Evolutionary conservation across 2,888 invertebrate genomes (phyloP).

Genomic region (Onchidella celtica): DNA sequence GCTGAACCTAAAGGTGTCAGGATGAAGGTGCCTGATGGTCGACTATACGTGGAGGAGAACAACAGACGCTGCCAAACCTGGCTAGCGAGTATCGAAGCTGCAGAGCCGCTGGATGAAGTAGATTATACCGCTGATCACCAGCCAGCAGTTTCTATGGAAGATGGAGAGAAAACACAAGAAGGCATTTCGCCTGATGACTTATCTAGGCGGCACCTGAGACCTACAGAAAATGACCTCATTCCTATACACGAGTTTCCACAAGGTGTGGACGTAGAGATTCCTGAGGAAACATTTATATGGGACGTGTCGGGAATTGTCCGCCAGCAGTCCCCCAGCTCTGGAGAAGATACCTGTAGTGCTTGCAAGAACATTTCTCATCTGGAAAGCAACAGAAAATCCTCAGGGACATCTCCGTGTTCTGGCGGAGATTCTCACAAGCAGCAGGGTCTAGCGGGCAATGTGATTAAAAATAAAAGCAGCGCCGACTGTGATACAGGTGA

Average conservation of each 20-base stretch:
- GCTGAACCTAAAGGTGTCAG: conserved; percentile 70
- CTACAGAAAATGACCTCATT: neutral
- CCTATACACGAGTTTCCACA: conserved; percentile 15
- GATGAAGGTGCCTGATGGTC: conserved; percentile 61
- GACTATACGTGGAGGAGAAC: conserved; percentile 70
- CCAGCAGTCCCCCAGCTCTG: conserved; percentile 7
- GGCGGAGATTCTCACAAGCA: neutral
- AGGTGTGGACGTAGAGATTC: conserved; percentile 58
- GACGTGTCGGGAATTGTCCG: conserved; percentile 43
- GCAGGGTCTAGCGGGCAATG: neutral
- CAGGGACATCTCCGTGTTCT: neutral
- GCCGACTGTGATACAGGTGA: neutral
- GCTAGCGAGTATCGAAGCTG: conserved; percentile 72
- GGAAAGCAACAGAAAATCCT: neutral
- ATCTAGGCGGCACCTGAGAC: neutral
- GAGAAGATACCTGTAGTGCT: neutral
- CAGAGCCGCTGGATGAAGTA: conserved; percentile 71
- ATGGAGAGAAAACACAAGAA: neutral
- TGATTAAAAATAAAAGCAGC: neutral
- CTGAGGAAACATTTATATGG: conserved; percentile 52
- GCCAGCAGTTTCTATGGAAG: neutral
- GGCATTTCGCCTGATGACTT: neutral
- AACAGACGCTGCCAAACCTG: conserved; percentile 73
- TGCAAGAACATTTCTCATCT: neutral
- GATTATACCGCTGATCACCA: conserved; percentile 55